Conservation (phyloP, 2,888 invertebrate species). For the Nomada ferruginata region DNA sequence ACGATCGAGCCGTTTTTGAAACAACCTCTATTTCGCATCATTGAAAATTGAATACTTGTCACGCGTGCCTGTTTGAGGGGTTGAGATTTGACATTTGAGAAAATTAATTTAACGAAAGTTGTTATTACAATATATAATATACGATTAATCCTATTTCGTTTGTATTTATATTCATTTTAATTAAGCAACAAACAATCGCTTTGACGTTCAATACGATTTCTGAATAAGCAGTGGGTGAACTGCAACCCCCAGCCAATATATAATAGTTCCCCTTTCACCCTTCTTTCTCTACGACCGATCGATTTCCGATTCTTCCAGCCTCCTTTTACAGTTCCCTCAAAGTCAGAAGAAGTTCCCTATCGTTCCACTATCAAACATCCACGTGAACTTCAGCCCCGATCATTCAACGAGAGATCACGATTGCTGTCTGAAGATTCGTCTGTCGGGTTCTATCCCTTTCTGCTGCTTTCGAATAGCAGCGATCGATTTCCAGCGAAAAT, state of each 20-base stretch:
- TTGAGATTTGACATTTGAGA: too few species aligned
- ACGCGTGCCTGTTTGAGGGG: too few species aligned
- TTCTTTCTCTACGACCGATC: not conserved
- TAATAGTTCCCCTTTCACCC: not conserved
- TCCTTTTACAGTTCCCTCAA: not conserved
- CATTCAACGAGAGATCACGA: not conserved
- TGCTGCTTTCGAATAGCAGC: not conserved
- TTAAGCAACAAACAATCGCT: too few species aligned
- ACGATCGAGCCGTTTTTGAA: not conserved
- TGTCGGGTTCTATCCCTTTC: not conserved
- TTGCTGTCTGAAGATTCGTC: not conserved
- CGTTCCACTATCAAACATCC: not conserved
- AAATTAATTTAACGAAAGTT: too few species aligned
- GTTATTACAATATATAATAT: too few species aligned
- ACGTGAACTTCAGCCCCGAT: not conserved
- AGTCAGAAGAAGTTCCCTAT: not conserved
- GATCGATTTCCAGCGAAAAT: slow-evolving; percentile 2
- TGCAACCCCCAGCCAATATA: too few species aligned
- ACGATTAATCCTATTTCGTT: too few species aligned
- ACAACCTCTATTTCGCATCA: not conserved
- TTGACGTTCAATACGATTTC: too few species aligned
- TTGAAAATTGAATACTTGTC: too few species aligned
- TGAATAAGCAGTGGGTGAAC: too few species aligned
- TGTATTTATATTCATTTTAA: too few species aligned
- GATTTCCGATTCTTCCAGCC: slow-evolving; percentile 19